phyloP scores from a whole-genome alignment of 2,888 invertebrate species.

The Xanthia togata region DNA sequence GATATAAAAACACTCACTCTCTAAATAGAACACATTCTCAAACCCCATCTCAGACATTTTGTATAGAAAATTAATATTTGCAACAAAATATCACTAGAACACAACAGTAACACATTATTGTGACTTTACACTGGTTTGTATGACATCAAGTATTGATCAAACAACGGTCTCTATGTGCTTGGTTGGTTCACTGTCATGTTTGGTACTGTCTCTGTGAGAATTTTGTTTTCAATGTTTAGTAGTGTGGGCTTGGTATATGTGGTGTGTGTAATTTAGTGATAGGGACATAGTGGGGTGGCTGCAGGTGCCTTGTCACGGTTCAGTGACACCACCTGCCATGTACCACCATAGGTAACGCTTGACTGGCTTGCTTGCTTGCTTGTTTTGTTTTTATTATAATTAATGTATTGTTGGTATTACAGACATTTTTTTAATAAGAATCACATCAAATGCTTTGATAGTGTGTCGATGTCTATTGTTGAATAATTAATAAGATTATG shows the following conservation, averaged over 20 bases:
- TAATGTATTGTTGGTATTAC: conserved; percentile 50
- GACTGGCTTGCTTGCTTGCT: conserved; percentile 77
- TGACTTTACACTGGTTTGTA: conserved; percentile 75
- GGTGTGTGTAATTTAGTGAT: conserved; percentile 76
- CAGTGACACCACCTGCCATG: conserved; percentile 85
- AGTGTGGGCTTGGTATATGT: conserved; percentile 69
- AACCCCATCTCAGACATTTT: conserved; percentile 89
- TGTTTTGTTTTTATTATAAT: conserved; percentile 70
- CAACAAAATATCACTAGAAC: conserved; percentile 68
- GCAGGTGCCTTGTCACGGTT: conserved; percentile 86
- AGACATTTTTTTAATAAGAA: conserved; percentile 46
- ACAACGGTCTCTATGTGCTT: conserved; percentile 84
- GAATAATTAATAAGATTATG: conserved; percentile 6
- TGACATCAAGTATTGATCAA: conserved; percentile 86
- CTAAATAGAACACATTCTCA: conserved; percentile 89
- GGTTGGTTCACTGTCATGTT: conserved; percentile 63
- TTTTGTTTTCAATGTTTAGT: conserved; percentile 71
- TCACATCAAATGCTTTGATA: conserved; percentile 1
- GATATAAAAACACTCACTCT: conserved; percentile 86
- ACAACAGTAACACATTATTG: conserved; percentile 81
- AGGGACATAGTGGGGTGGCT: conserved; percentile 78
- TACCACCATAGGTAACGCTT: conserved; percentile 76
- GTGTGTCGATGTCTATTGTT: conserved; percentile 8
- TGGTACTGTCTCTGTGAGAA: conserved; percentile 67
- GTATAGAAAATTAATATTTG: conserved; percentile 66